phyloP scores from a whole-genome alignment of 2,797 vertebrate species.

The Cyclura pinguis region DNA sequence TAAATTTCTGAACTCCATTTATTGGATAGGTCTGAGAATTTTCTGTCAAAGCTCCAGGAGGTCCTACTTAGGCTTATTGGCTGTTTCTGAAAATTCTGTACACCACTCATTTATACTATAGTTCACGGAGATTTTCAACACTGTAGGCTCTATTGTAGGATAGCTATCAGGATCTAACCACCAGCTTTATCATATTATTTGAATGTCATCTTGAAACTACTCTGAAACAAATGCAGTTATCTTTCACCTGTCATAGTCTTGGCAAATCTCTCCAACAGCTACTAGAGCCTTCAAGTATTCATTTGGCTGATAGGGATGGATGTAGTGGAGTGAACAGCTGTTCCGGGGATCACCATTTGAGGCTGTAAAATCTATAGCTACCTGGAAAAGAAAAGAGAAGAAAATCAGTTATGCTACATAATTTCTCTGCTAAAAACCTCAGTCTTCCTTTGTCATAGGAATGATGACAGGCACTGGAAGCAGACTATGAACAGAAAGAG shows the following conservation, averaged over 20 bases:
- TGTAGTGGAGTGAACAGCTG: conserved; percentile 99
- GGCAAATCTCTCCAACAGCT: conserved; percentile 98
- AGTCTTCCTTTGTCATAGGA: not conserved
- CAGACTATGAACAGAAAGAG: not conserved
- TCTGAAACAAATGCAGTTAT: conserved; percentile 48
- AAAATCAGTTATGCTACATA: not conserved
- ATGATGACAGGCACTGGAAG: not conserved
- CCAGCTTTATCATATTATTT: conserved; percentile 41
- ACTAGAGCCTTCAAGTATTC: conserved; percentile 98
- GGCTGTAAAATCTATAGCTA: conserved; percentile 99
- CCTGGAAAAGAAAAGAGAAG: conserved; percentile 81
- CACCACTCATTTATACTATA: not conserved
- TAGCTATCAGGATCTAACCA: conserved; percentile 49
- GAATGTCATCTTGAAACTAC: conserved; percentile 49
- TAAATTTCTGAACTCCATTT: not conserved
- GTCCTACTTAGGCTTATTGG: not conserved
- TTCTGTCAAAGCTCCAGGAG: not conserved
- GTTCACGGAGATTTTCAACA: not conserved
- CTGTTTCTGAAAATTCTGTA: not conserved
- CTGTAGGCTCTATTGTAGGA: not conserved
- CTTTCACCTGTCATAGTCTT: conserved; percentile 97
- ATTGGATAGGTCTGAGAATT: not conserved
- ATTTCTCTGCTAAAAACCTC: not conserved
- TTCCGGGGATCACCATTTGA: conserved; percentile 97
- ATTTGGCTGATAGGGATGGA: conserved; percentile 98